Base-by-base conservation (phyloP, 2,888 invertebrate species). In the Diadegma fenestrale region DNA sequence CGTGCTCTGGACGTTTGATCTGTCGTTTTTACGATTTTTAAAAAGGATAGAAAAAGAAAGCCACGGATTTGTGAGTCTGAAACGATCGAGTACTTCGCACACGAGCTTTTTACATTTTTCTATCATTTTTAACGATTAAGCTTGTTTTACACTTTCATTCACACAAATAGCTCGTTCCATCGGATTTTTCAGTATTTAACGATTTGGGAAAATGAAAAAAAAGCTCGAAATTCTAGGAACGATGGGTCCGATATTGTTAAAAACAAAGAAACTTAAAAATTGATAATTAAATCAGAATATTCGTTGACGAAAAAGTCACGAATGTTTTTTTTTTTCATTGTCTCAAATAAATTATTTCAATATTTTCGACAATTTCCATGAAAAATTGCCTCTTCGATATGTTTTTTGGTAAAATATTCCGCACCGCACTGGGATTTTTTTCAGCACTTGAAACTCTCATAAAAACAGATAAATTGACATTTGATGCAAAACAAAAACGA, bases 1-100 rank as follows among this genome's bases (percentile, higher is more conserved):
- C 71, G 51, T 61, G 77, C 78, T 86, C 77, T 77, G 82, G 82
- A 83, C 83, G 86, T 86, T 73, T 45, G 33, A 43, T n/a, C 43
- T 37, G 71, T 45, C 78, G 51, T 30, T 63, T 58, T 6, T 41
- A 68, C 61, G 58, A 76, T 75, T 26, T n/a, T 17, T 41, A 75
- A n/a, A 84, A 43, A 75, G 48, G 63, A 58, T 64, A 73, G 43
- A 77, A 54, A 76, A 22, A 61, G 45, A 61, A 72, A 80, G 61
- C 12, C 12, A 30, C 61, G 54, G 26, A 45, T 72, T 19, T 41
- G 66, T 48, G 58, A 30, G 26, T 61, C 48, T 68, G 14, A 22
- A 43, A 64, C 54, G 14, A 61, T 48, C 7, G 64, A 82, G 22
- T 63, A 71, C 76, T 51, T 19, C 22, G 26, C 26, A 26, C 26